Evolutionary conservation across 1,140 invertebrate genomes (phyloP).

Genomic region (Pseudomyrmex pallidus): DNA sequence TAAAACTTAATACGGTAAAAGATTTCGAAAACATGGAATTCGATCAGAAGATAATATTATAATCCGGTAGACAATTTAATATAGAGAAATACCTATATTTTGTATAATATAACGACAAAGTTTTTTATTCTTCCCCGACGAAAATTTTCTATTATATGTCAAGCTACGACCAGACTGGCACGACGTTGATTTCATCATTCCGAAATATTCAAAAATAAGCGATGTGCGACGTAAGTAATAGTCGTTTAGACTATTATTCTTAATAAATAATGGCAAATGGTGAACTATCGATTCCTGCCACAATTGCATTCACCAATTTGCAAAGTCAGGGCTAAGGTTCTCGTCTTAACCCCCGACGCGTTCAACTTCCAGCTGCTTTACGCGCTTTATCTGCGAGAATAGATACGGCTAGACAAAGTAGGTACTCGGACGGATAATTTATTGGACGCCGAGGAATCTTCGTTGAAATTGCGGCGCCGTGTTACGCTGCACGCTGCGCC

Average conservation of each 20-base stretch:
- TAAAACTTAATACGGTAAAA: neutral
- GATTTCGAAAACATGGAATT: neutral
- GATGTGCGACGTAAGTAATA: constrained; percentile 9
- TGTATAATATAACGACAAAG: neutral
- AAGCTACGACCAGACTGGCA: neutral
- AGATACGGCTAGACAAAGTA: constrained; percentile 49
- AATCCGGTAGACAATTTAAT: constrained; percentile 11
- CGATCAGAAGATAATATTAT: neutral
- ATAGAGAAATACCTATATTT: no score
- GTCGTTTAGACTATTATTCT: constrained; percentile 31
- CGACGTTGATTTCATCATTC: constrained; percentile 3
- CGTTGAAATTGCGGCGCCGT: constrained; percentile 61
- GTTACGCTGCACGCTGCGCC: constrained; percentile 52
- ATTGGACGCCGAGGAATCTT: constrained; percentile 64
- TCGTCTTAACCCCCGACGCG: constrained; percentile 27
- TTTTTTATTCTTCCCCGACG: neutral
- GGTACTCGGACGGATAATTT: constrained; percentile 65
- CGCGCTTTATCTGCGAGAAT: constrained; percentile 41
- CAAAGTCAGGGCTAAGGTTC: neutral
- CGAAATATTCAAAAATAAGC: constrained; percentile 5
- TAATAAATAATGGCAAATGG: constrained; percentile 45
- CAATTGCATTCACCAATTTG: constrained; percentile 9
- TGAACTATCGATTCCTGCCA: constrained; percentile 4
- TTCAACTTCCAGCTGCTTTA: constrained; percentile 2
- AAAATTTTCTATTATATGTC: neutral